Evolutionary conservation across 2,888 invertebrate genomes (phyloP).

Genomic region (Himalopsyche kuldschensis): DNA sequence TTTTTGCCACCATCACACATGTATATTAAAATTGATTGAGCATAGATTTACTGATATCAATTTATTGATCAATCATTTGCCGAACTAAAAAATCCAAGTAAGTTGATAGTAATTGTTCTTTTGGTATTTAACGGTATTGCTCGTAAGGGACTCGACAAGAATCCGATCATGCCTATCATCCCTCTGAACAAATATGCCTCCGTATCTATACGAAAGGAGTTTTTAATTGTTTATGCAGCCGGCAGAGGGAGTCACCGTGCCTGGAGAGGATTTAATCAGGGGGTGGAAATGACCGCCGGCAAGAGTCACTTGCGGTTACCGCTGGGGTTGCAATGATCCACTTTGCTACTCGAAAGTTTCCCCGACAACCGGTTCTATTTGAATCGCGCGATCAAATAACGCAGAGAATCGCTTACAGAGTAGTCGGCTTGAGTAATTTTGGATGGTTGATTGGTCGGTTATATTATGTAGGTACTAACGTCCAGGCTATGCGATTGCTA

Average conservation of each 20-base stretch:
- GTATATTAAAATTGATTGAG: no score
- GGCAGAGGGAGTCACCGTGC: neutral
- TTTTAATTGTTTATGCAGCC: neutral
- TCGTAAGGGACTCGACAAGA: no score
- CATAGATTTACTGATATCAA: no score
- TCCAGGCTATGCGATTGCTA: no score
- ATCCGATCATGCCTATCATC: neutral
- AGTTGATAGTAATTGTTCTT: no score
- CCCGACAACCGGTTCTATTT: neutral
- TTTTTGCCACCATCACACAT: no score
- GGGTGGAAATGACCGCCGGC: neutral
- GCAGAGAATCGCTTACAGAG: neutral
- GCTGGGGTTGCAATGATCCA: neutral
- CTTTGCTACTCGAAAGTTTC: neutral
- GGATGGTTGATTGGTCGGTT: no score
- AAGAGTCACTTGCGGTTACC: neutral
- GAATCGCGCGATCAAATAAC: neutral
- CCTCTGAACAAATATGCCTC: neutral
- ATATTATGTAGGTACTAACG: no score
- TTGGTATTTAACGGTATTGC: no score
- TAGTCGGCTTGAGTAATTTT: neutral
- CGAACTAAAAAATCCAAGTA: no score
- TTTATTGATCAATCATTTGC: no score
- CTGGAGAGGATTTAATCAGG: neutral
- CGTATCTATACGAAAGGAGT: neutral